phyloP scores from a whole-genome alignment of 2,888 invertebrate species.

The Sinohyriopsis cumingii region DNA sequence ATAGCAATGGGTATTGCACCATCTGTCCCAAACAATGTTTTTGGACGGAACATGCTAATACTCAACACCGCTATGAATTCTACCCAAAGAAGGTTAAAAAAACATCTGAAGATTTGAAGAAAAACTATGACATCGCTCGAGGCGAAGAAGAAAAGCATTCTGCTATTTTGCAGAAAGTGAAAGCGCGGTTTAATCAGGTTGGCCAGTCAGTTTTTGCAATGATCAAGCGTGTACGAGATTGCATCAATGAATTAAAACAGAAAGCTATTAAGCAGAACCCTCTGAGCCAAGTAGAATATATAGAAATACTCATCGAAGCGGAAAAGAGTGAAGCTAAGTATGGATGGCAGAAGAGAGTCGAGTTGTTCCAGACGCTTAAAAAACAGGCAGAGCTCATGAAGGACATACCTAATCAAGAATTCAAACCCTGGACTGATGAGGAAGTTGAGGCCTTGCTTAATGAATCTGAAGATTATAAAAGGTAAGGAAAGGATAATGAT shows the following conservation, averaged over 20 bases:
- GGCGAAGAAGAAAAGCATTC: constrained; percentile 5
- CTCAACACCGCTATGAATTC: neutral
- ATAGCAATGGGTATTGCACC: neutral
- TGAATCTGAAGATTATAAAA: no score
- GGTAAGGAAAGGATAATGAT: no score
- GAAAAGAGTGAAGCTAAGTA: constrained; percentile 3
- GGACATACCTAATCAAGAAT: neutral
- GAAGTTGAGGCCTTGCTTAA: no score
- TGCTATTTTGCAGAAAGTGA: constrained; percentile 1
- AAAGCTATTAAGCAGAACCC: constrained; percentile 5
- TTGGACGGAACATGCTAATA: constrained; percentile 3
- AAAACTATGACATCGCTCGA: constrained; percentile 10
- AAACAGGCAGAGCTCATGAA: constrained; percentile 4
- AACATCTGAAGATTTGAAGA: constrained; percentile 12
- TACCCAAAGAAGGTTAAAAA: neutral
- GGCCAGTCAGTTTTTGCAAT: neutral
- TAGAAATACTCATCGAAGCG: constrained; percentile 6
- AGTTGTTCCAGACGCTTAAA: neutral
- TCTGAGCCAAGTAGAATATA: constrained; percentile 8
- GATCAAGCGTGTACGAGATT: neutral
- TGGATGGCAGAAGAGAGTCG: neutral
- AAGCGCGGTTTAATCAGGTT: neutral
- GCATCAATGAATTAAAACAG: constrained; percentile 2
- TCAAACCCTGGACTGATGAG: constrained; percentile 4
- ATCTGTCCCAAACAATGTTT: constrained; percentile 2